Conservation (phyloP, 2,113 vertebrate genomes). For the Nematolebias whitei region DNA sequence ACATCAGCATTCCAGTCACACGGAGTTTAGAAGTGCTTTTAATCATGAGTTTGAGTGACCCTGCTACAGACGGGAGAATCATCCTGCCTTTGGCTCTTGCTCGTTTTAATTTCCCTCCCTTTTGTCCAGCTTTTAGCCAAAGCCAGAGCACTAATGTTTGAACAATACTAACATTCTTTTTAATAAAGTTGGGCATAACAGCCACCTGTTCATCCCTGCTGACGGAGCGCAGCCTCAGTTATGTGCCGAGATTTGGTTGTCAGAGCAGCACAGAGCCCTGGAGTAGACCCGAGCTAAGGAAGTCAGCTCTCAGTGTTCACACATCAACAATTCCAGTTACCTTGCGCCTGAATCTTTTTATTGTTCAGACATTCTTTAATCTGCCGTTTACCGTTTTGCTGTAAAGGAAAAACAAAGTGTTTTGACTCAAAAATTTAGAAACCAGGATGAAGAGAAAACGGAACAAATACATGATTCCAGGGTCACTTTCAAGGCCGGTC, state of each 20-base stretch:
- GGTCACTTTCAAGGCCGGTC: no score
- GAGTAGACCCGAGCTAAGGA: slow-evolving; percentile 1
- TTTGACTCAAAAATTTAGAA: neutral
- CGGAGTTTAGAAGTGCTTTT: slow-evolving; percentile 30
- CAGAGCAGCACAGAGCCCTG: slow-evolving; percentile 2
- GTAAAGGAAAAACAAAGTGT: neutral
- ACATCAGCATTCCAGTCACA: slow-evolving; percentile 39
- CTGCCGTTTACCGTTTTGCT: neutral
- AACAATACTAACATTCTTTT: slow-evolving; percentile 57
- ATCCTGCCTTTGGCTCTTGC: slow-evolving; percentile 5
- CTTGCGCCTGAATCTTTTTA: neutral
- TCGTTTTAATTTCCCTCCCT: neutral
- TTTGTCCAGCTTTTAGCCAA: slow-evolving; percentile 17
- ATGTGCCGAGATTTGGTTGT: slow-evolving; percentile 39
- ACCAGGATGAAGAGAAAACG: no score
- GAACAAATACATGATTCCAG: no score
- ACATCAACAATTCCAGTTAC: neutral
- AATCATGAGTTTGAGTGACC: slow-evolving; percentile 65
- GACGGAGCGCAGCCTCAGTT: slow-evolving; percentile 35
- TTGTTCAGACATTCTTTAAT: neutral
- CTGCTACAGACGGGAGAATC: slow-evolving; percentile 60
- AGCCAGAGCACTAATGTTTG: slow-evolving; percentile 25
- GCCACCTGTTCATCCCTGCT: slow-evolving; percentile 64
- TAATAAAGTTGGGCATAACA: slow-evolving; percentile 44
- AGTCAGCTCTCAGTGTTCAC: neutral